These are phyloP conservation scores for Tenualosa ilisha DNA, from an alignment of 2,797 vertebrate genomes.

Conservation along the genomic window DNA sequence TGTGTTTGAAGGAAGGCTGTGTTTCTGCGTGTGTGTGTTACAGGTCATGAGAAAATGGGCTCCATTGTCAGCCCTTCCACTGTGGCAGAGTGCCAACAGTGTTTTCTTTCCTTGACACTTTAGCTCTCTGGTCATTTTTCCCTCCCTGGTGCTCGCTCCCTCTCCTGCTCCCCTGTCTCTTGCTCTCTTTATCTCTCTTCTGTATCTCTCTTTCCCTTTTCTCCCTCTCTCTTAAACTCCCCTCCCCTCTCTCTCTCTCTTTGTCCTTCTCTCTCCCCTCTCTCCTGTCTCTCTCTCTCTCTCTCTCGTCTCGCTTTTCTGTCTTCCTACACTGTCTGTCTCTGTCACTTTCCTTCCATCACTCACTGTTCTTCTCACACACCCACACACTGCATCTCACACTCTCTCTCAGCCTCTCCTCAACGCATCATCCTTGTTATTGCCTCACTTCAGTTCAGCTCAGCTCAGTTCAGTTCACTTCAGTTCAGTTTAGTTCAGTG, in stretches of 20 bases:
- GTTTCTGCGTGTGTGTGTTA: background rate
- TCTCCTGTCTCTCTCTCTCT: background rate
- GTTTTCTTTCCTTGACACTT: conserved; percentile 23
- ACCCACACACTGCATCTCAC: background rate
- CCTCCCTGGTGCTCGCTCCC: background rate
- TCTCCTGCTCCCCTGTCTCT: background rate
- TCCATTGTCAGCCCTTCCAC: conserved; percentile 41
- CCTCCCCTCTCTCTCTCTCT: background rate
- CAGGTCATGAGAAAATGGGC: conserved; percentile 31
- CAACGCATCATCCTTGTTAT: no score
- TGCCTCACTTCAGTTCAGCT: no score
- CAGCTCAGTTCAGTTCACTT: no score
- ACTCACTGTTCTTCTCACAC: conserved; percentile 2
- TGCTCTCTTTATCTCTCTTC: background rate
- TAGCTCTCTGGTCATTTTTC: conserved; percentile 11
- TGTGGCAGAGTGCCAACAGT: conserved; percentile 27
- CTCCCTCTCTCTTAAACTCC: background rate
- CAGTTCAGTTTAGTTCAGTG: no score
- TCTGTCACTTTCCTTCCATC: background rate
- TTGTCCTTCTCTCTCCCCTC: background rate
- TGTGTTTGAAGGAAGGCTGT: background rate
- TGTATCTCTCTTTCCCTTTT: background rate
- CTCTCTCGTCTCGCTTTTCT: background rate
- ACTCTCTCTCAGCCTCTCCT: background rate
- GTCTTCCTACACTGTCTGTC: no score